A percentile compares a stretch with the other conserved stretches of the same genome.
These are phyloP conservation scores for Acromyrmex echinatior DNA, from an alignment of 1,140 invertebrate species.

Conservation along the genomic window DNA sequence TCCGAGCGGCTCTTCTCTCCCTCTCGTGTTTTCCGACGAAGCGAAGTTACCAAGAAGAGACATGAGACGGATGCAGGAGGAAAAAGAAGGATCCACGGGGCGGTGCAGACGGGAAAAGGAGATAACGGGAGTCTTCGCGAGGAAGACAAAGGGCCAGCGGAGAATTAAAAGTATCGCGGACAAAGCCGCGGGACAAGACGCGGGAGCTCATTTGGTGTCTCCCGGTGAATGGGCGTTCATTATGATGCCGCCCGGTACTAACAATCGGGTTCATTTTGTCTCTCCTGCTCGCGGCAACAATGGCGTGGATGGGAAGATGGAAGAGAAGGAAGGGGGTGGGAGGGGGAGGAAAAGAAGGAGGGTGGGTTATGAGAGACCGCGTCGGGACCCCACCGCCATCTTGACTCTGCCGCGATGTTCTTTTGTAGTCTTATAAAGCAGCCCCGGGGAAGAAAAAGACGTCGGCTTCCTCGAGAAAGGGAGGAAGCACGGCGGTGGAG, in stretches of 20 bases:
- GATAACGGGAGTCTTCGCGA: constrained; percentile 55
- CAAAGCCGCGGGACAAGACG: constrained; percentile 83
- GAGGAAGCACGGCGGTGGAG: constrained; percentile 61
- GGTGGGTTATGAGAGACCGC: constrained; percentile 37
- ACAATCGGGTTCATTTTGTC: constrained; percentile 84
- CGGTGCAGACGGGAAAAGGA: constrained; percentile 44
- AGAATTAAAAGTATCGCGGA: constrained; percentile 85
- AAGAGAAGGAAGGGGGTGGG: constrained; percentile 52
- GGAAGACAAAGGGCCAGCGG: constrained; percentile 78
- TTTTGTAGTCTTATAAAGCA: constrained; percentile 82
- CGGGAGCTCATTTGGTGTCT: constrained; percentile 85
- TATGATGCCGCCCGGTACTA: constrained; percentile 83
- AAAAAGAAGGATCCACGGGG: constrained; percentile 27
- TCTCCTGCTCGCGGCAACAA: constrained; percentile 84
- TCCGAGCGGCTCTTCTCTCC: background rate
- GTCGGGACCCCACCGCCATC: constrained; percentile 78
- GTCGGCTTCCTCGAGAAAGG: constrained; percentile 67
- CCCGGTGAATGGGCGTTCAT: constrained; percentile 83
- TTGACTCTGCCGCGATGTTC: constrained; percentile 83
- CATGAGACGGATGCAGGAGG: constrained; percentile 28
- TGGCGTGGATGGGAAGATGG: constrained; percentile 69
- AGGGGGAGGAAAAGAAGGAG: background rate
- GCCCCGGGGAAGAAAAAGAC: constrained; percentile 76
- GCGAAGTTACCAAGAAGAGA: constrained; percentile 33
- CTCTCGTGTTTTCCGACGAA: constrained; percentile 47